Percentiles rank a stretch among this genome's conserved stretches.
Evolutionary conservation across 2,888 invertebrate genomes (phyloP).

Genomic region (Phyllotreta cruciferae): DNA sequence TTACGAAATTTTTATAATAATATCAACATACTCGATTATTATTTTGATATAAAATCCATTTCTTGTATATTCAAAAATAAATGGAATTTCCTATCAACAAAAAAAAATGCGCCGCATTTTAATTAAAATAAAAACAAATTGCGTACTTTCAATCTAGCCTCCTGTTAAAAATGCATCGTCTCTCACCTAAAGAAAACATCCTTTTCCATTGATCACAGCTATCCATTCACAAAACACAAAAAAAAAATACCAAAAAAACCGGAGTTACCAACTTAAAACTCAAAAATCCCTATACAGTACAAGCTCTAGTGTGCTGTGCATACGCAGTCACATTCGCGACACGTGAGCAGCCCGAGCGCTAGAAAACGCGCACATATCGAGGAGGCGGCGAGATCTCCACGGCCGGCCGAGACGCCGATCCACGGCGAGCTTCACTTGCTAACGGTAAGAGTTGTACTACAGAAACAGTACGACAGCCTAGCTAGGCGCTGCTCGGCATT

Average conservation of each 20-base stretch:
- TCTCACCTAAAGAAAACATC: constrained; percentile 60
- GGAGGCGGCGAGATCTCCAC: constrained; percentile 33
- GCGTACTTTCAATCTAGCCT: not conserved
- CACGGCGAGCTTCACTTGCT: constrained; percentile 51
- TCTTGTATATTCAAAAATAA: no score
- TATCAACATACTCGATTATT: no score
- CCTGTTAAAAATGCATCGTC: constrained; percentile 21
- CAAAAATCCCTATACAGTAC: constrained; percentile 12
- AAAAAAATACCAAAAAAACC: constrained; percentile 24
- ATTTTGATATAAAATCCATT: no score
- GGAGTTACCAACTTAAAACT: not conserved
- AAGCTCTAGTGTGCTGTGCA: constrained; percentile 10
- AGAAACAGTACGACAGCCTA: constrained; percentile 55
- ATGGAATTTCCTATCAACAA: no score
- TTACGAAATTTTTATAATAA: no score
- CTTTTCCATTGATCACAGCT: constrained; percentile 54
- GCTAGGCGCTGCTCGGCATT: constrained; percentile 41
- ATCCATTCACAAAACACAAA: constrained; percentile 31
- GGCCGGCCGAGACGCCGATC: constrained; percentile 37
- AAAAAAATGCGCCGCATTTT: constrained; percentile 18
- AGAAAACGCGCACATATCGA: constrained; percentile 23
- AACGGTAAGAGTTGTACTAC: constrained; percentile 62
- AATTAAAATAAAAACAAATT: constrained; percentile 1
- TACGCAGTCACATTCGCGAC: constrained; percentile 25
- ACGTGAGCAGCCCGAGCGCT: constrained; percentile 32